These are phyloP conservation scores for Cisticola juncidis DNA, from an alignment of 2,113 vertebrate genomes.

Conservation along the genomic window DNA sequence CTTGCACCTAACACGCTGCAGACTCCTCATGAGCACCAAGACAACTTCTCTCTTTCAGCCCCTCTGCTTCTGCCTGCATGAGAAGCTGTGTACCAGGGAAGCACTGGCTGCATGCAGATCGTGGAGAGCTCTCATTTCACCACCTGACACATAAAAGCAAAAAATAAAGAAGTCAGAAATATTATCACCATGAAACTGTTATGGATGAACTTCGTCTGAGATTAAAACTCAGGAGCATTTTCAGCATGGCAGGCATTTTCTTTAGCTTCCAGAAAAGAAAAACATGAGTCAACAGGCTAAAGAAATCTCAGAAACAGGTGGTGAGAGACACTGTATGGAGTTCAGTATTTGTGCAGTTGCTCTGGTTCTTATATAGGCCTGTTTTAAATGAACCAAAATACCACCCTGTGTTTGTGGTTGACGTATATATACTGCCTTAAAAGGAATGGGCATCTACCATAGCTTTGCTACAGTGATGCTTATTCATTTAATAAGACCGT, in stretches of 20 bases:
- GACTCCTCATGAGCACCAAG: not conserved
- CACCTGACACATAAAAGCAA: not conserved
- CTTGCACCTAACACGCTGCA: fast-evolving
- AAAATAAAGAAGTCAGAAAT: conserved; percentile 18
- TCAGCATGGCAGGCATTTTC: not conserved
- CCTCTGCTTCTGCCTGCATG: fast-evolving
- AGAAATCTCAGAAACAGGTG: conserved; percentile 60
- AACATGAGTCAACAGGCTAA: conserved; percentile 35
- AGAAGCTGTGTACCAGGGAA: not conserved
- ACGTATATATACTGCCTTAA: not conserved
- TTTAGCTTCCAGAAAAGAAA: conserved; percentile 43
- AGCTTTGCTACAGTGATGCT: not conserved
- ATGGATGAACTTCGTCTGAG: not conserved
- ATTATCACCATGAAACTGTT: not conserved
- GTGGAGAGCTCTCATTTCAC: not conserved
- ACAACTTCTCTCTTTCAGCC: not conserved
- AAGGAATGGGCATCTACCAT: not conserved
- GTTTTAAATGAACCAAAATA: conserved; percentile 24
- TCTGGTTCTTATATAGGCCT: not conserved
- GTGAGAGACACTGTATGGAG: not conserved
- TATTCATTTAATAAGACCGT: not conserved
- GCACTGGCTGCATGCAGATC: fast-evolving
- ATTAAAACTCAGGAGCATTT: conserved; percentile 18
- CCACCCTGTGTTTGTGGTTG: not conserved
- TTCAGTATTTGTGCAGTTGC: conserved; percentile 34